phyloP scores from a whole-genome alignment of 2,113 vertebrate species.

The Muntiacus reevesi region DNA sequence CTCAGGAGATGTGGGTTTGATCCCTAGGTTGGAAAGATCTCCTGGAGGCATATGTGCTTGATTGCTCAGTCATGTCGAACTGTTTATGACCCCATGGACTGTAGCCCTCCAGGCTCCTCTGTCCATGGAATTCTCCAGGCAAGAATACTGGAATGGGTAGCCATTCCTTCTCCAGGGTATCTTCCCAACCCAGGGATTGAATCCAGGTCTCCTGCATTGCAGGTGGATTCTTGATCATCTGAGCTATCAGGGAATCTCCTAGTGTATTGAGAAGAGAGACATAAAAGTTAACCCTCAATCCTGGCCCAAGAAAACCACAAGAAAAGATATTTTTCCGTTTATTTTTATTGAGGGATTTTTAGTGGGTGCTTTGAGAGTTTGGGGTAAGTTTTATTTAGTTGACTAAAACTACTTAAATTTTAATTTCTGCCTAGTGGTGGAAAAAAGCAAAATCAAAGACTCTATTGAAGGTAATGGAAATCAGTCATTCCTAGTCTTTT shows the following conservation, averaged over 20 bases:
- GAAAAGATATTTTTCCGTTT: not conserved
- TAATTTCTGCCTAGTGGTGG: constrained; percentile 11
- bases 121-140: not conserved
- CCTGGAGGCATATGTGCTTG: not conserved
- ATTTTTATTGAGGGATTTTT: not conserved
- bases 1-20: not conserved
- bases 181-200: not conserved
- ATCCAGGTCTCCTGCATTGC: not conserved
- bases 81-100: not conserved
- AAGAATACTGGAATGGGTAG: not conserved
- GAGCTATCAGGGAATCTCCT: not conserved
- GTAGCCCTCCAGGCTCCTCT: not conserved
- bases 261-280: not conserved
- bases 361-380: not conserved
- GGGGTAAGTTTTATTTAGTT: not conserved
- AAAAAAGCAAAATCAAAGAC: constrained; percentile 27
- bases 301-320: not conserved
- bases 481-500: not conserved
- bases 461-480: not conserved
- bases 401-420: constrained; percentile 6
- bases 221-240: not conserved
- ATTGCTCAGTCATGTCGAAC: not conserved
- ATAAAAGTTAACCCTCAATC: not conserved
- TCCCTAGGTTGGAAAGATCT: not conserved
- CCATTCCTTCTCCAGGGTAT: not conserved